Conservation (phyloP, 1,140 invertebrate species). For the Solen grandis region DNA sequence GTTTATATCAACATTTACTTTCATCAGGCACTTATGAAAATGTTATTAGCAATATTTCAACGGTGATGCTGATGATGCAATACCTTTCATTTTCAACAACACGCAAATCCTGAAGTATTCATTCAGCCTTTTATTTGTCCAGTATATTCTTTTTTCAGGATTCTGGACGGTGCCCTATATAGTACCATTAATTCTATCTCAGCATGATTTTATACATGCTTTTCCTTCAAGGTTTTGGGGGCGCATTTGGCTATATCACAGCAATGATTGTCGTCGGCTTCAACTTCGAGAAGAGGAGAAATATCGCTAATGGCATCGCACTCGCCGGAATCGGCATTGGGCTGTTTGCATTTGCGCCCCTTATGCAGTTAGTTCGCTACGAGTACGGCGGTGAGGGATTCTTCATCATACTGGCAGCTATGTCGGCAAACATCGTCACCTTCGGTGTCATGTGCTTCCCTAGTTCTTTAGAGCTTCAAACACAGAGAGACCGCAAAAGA, state of each 20-base stretch:
- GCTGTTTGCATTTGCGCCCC: constrained; percentile 16
- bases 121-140: too few species aligned
- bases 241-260: constrained; percentile 36
- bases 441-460: constrained; percentile 46
- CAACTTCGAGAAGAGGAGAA: constrained; percentile 28
- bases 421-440: constrained; percentile 15
- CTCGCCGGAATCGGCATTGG: constrained; percentile 31
- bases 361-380: constrained; percentile 10
- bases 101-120: too few species aligned
- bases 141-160: too few species aligned
- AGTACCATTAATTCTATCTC: too few species aligned
- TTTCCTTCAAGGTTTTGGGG: constrained; percentile 38
- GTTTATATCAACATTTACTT: too few species aligned
- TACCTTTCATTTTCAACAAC: too few species aligned
- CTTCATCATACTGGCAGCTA: constrained; percentile 46
- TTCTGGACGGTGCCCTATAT: too few species aligned
- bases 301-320: constrained; percentile 32
- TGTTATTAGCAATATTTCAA: too few species aligned
- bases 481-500: neutral
- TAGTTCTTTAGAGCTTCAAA: constrained; percentile 19
- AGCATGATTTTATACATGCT: too few species aligned
- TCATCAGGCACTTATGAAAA: too few species aligned
- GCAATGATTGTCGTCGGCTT: constrained; percentile 43
- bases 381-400: constrained; percentile 33
- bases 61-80: too few species aligned